A percentile compares a stretch with the other conserved stretches of the same genome.
phyloP scores from a whole-genome alignment of 2,113 vertebrate species.

The Heteronetta atricapilla region DNA sequence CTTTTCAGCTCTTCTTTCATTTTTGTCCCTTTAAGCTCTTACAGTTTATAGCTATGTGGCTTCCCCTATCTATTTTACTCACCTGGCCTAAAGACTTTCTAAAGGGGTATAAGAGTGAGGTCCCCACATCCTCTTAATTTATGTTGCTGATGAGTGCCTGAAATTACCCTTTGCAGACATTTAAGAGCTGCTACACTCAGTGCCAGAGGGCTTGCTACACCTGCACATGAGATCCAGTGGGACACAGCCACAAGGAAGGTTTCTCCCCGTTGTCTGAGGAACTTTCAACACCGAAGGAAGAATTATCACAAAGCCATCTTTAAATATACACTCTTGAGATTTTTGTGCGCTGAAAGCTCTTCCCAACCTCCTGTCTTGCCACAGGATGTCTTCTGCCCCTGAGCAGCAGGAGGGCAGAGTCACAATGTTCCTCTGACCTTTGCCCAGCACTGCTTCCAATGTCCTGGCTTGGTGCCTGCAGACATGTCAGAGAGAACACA shows the following conservation, averaged over 20 bases:
- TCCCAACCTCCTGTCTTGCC: neutral
- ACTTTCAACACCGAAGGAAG: neutral
- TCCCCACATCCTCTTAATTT: neutral
- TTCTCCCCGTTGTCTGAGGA: neutral
- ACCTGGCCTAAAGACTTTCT: neutral
- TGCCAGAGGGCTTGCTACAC: neutral
- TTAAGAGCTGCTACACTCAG: neutral
- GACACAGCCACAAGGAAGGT: neutral
- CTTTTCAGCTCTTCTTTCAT: neutral
- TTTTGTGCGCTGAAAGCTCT: neutral
- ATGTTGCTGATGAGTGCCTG: neutral
- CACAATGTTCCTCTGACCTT: neutral
- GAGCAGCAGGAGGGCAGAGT: neutral
- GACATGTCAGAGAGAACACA: accelerated
- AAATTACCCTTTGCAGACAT: neutral
- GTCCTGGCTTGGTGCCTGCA: neutral
- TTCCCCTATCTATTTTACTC: neutral
- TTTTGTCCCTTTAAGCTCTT: neutral
- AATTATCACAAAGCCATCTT: neutral
- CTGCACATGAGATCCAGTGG: neutral
- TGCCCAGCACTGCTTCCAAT: neutral
- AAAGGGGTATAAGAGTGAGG: neutral
- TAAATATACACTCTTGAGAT: neutral
- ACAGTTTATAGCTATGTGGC: neutral
- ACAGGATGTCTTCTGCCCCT: neutral